Evolutionary conservation across 1,140 invertebrate species (phyloP), one percentile per base, ranked within the genome.

Genomic region (Brevipalpus yothersi): DNA sequence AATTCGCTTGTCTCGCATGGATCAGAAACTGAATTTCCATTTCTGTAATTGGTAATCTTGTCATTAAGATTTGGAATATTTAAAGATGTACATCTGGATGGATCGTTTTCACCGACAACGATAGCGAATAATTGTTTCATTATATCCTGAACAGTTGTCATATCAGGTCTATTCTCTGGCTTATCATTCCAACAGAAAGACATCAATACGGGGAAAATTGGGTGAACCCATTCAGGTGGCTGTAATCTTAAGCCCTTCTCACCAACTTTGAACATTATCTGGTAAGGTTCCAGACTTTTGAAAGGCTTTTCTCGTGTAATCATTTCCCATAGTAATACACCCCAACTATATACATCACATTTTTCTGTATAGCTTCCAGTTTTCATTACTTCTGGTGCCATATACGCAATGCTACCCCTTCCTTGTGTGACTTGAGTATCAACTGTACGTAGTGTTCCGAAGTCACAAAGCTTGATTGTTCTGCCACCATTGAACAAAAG

Each of bases 281-380:
- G 49, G 8, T 19, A 51, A 51, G n/a, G 17, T 8, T 51, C 49
- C 5, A 2, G 31, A 51, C 17, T 15, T 17, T 17, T 19, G n/a
- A 12, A 51, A 58, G 93, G 93, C 71, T 88, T 88, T 69, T 80
- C 76, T 62, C 92, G 75, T 4, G 90, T 85, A 41, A 96, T 68
- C 15, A 94, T 81, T 74, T 96, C 89, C 92, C 93, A 97, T n/a
- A 95, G 71, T 61, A 96, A 94, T 56, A 97, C 91, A 40, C 88
- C 89, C 86, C 88, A 96, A 71, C 89, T 94, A 69, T 93, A 98
- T 47, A 97, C 83, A 79, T 98, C 93, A 79, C 92, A 97, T 72
- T 95, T 96, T 73, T 97, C 92, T 56, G 88, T 90, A 69, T 98
- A 98, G 53, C 72, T 72, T 60, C 68, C 70, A 7, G 74, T 75